These are phyloP conservation scores for Podarcis raffonei DNA, from an alignment of 2,113 vertebrate genomes.

Conservation along the genomic window DNA sequence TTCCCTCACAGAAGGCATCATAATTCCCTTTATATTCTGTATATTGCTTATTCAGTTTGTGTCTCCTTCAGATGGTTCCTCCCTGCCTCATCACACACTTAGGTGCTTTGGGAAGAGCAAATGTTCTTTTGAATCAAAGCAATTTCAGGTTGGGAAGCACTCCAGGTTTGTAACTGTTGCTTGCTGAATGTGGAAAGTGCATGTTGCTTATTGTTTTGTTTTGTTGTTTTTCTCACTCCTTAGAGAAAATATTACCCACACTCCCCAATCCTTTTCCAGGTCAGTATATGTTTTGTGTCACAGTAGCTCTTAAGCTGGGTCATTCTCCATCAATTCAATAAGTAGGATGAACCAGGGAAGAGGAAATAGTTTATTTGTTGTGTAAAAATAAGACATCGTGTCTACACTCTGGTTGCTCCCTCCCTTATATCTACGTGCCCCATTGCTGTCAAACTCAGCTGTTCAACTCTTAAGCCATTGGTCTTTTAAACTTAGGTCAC, in stretches of 20 bases:
- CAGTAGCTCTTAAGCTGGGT: slow-evolving; percentile 74
- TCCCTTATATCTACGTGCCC: background rate
- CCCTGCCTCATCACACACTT: slow-evolving; percentile 34
- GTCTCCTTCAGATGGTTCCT: slow-evolving; percentile 37
- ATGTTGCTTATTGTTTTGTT: slow-evolving; percentile 75
- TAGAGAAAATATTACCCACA: slow-evolving; percentile 86
- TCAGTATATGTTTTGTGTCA: slow-evolving; percentile 82
- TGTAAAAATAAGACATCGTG: slow-evolving; percentile 20
- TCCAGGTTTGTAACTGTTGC: slow-evolving; percentile 71
- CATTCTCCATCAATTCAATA: slow-evolving; percentile 79
- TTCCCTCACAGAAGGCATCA: slow-evolving; percentile 45
- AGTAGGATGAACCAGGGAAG: slow-evolving; percentile 38
- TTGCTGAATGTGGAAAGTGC: slow-evolving; percentile 67
- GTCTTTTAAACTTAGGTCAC: background rate
- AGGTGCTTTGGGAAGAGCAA: slow-evolving; percentile 5
- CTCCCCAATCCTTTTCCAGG: slow-evolving; percentile 83
- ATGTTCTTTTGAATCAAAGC: slow-evolving; percentile 38
- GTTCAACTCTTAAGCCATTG: background rate
- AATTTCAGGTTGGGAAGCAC: slow-evolving; percentile 49
- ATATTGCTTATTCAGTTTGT: slow-evolving; percentile 59
- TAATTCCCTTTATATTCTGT: slow-evolving; percentile 53
- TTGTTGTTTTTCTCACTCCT: slow-evolving; percentile 74
- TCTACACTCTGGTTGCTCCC: slow-evolving; percentile 24
- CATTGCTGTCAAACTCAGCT: background rate
- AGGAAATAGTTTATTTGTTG: slow-evolving; percentile 36